Base-by-base conservation (phyloP, 2,888 invertebrate genomes). In the Temnothorax ravouxi region DNA sequence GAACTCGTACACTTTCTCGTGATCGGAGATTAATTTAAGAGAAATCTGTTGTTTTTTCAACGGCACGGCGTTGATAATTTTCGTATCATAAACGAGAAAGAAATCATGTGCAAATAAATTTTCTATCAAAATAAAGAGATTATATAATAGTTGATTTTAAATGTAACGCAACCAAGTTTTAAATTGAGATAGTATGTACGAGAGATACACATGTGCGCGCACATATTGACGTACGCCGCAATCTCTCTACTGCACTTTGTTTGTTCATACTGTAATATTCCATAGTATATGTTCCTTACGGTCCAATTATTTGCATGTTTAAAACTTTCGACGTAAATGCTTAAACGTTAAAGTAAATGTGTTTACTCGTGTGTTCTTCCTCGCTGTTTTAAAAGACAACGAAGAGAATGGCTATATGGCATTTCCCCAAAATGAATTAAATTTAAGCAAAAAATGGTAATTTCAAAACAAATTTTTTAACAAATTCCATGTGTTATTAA, bases 251-350 rank as follows among this genome's bases (percentile, higher is more conserved):
- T 72, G 8, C 38, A 38, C 38, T 34, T 25, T 38, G 41, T 56
- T 56, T 41, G 6, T 72, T 72, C 3, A 25, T 59, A 44, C 25
- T 72, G 6, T 25, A 72, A 72, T 56, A 72, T 25, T 59, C 18
- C 3, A 56, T 54, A 54, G 4, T 54, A 3, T 64, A 3, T 64
- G 3, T 62, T 54, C 38, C 21, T 50, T n/a, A 62, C 3, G 44
- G 9, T 61, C 13, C 25, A 25, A 64, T 64, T 52, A 52, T 52
- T 52, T 52, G 38, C 4, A 64, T 52, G n/a, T 11, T 76, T 64
- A 52, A 76, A 76, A 75, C 34, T 75, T 62, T 50, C 47, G 47
- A 61, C n/a, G 21, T 72, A 44, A 66, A 44, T 25, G 64, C 21
- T 47, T 38, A 25, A 56, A 38, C 11, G 21, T 38, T 38, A 38